Percentiles rank a stretch among this genome's conserved stretches.
Evolutionary conservation across 2,888 invertebrate genomes (phyloP).

Genomic region (Macroteleia sp.): DNA sequence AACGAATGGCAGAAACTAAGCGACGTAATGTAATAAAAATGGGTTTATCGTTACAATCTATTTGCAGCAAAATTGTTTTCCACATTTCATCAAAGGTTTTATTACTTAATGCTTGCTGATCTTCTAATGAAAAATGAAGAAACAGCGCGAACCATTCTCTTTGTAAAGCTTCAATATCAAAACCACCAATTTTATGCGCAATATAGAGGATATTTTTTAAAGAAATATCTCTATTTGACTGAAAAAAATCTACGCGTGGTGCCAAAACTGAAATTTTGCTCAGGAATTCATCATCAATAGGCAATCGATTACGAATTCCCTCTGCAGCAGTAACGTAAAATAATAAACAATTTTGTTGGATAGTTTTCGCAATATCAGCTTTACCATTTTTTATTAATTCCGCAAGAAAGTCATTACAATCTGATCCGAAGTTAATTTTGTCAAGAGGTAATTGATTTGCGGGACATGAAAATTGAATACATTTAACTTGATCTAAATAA

Average conservation of each 20-base stretch:
- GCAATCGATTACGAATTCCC: constrained; percentile 19
- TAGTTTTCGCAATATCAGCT: not conserved
- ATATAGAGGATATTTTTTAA: not conserved
- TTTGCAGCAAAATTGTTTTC: not conserved
- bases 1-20: too few species aligned
- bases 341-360: constrained; percentile 7
- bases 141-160: not conserved
- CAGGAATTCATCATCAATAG: constrained; percentile 11
- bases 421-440: constrained; percentile 1
- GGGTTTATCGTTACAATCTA: too few species aligned
- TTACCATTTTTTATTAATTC: not conserved
- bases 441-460: constrained; percentile 3
- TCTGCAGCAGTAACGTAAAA: constrained; percentile 22
- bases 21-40: too few species aligned
- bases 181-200: constrained; percentile 8
- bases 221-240: not conserved
- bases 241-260: too few species aligned
- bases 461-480: not conserved
- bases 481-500: too few species aligned
- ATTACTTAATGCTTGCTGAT: too few species aligned
- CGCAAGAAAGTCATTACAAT: not conserved
- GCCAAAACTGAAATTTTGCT: not conserved
- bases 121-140: too few species aligned
- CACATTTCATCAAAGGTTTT: not conserved
- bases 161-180: constrained; percentile 1